Conservation (phyloP, 1,140 invertebrate species). For the Hyposmocoma kahamanoa region DNA sequence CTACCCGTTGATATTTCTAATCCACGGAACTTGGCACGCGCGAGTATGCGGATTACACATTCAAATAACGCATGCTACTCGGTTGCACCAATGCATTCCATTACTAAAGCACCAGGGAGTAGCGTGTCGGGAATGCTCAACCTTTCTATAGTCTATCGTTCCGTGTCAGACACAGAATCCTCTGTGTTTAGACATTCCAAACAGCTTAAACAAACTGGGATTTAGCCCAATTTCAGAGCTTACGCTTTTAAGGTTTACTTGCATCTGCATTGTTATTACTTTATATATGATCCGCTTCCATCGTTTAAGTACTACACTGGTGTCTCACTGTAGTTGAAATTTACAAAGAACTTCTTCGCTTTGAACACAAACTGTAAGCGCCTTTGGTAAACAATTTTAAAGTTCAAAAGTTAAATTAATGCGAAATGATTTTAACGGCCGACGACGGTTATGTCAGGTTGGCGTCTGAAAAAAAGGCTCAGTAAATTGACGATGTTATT, state of each 20-base stretch:
- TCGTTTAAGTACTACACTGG: too few species aligned
- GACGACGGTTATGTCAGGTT: too few species aligned
- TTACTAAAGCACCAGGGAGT: slow-evolving; percentile 10
- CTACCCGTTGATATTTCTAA: slow-evolving; percentile 33
- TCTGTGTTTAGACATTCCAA: slow-evolving; percentile 24
- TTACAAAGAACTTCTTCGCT: too few species aligned
- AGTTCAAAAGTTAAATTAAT: too few species aligned
- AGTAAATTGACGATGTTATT: too few species aligned
- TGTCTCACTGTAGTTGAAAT: too few species aligned
- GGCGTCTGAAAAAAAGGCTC: too few species aligned
- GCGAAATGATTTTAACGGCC: too few species aligned
- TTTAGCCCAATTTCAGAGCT: slow-evolving; percentile 46
- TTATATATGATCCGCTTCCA: too few species aligned
- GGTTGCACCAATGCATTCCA: slow-evolving; percentile 16
- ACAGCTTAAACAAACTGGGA: slow-evolving; percentile 41
- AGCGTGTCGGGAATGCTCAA: slow-evolving; percentile 14
- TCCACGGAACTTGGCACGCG: slow-evolving; percentile 34
- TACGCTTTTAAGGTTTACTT: slow-evolving; percentile 39
- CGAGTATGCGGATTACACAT: slow-evolving; percentile 29
- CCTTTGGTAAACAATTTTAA: too few species aligned
- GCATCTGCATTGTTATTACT: slow-evolving; percentile 28
- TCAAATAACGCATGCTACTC: slow-evolving; percentile 34
- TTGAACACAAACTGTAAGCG: too few species aligned
- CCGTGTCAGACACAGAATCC: slow-evolving; percentile 24
- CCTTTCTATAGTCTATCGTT: too few species aligned